Evolutionary conservation across 1,140 invertebrate genomes (phyloP).

Genomic region (Pseudachorutes palmiensis): DNA sequence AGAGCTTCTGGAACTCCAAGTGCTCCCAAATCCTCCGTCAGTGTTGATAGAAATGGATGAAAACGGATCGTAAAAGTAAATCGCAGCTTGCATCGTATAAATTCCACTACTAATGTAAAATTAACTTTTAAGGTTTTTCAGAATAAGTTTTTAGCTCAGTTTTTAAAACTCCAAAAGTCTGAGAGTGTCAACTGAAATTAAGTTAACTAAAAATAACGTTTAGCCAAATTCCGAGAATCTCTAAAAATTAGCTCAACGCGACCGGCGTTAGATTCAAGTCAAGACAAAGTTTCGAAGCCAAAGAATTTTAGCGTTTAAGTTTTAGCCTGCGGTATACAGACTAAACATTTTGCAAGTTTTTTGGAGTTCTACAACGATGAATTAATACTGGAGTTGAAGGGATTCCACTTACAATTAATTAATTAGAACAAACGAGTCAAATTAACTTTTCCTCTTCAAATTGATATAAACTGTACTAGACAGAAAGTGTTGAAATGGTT

Average conservation of each 20-base stretch:
- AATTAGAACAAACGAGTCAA: neutral
- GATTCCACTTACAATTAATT: neutral
- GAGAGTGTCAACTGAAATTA: neutral
- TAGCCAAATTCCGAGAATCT: neutral
- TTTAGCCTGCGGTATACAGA: no score
- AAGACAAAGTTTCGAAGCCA: neutral
- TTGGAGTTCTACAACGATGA: neutral
- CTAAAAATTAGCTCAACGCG: neutral
- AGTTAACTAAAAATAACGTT: neutral
- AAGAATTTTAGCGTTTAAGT: neutral
- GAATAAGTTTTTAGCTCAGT: neutral
- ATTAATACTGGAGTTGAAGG: neutral
- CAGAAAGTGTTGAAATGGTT: no score
- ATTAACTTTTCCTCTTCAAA: no score
- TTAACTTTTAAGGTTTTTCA: no score
- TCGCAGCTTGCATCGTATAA: no score
- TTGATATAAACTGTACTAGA: no score
- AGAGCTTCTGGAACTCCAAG: conserved; percentile 33
- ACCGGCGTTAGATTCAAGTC: neutral
- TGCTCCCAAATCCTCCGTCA: conserved; percentile 33
- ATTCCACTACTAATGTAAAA: neutral
- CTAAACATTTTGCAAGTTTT: neutral
- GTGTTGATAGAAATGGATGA: conserved; percentile 34
- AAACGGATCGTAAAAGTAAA: conserved; percentile 2
- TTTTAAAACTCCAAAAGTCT: neutral